A percentile compares a stretch with the other conserved stretches of the same genome.
phyloP scores from a whole-genome alignment of 2,797 vertebrate species.

The Thamnophis elegans region DNA sequence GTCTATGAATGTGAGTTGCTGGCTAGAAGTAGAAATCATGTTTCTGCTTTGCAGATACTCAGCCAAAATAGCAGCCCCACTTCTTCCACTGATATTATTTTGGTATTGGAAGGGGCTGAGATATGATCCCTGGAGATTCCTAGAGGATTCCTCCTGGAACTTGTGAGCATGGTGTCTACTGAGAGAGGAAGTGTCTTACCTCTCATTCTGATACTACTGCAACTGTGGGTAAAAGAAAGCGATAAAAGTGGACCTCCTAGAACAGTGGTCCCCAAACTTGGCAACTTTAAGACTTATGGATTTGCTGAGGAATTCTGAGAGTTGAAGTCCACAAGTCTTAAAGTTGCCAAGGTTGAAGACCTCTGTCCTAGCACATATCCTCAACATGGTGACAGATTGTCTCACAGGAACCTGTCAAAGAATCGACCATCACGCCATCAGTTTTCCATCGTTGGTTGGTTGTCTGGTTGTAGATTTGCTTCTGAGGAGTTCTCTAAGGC shows the following conservation, averaged over 20 bases:
- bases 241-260: not conserved
- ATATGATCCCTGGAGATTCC: not conserved
- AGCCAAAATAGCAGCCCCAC: not conserved
- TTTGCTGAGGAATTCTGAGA: too few species aligned
- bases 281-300: too few species aligned
- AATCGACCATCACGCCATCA: not conserved
- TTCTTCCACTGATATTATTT: constrained; percentile 2
- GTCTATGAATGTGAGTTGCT: not conserved
- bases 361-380: not conserved
- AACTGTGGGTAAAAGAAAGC: not conserved
- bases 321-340: too few species aligned
- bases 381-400: not conserved
- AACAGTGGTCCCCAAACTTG: not conserved
- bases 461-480: not conserved
- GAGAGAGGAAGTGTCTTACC: not conserved
- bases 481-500: not conserved
- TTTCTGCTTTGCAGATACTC: constrained; percentile 1
- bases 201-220: not conserved
- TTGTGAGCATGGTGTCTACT: not conserved
- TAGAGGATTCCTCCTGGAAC: not conserved
- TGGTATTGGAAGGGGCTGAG: not conserved
- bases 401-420: not conserved
- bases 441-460: not conserved
- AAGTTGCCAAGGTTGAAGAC: too few species aligned
- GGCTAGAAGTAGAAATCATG: not conserved